Conservation (phyloP, 2,113 vertebrate species). For the Phalacrocorax carbo region DNA sequence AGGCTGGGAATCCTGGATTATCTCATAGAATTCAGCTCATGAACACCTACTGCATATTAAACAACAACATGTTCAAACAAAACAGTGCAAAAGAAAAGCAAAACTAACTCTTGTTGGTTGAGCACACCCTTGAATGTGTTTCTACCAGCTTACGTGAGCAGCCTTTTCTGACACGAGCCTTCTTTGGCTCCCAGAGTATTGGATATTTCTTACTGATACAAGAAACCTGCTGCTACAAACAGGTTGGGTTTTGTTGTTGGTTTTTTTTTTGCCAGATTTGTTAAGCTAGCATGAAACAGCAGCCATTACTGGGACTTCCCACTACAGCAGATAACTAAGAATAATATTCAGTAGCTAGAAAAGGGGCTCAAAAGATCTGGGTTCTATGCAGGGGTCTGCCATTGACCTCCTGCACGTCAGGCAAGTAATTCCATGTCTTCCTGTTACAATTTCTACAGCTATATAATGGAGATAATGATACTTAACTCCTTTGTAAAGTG, state of each 20-base stretch:
- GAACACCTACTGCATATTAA: neutral
- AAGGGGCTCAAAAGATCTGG: neutral
- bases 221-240: neutral
- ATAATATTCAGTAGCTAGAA: neutral
- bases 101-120: neutral
- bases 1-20: neutral
- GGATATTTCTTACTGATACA: neutral
- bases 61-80: neutral
- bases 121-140: neutral
- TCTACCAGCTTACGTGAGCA: neutral
- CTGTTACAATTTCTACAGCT: neutral
- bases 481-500: neutral
- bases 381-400: rapidly evolving
- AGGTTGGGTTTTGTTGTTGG: too few species aligned
- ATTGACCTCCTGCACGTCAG: neutral
- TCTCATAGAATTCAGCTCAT: neutral
- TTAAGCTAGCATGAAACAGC: neutral
- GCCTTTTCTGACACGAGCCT: neutral
- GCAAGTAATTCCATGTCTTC: neutral
- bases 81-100: neutral
- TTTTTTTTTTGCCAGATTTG: neutral
- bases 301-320: neutral
- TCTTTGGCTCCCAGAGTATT: neutral
- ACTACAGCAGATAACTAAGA: neutral
- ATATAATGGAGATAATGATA: neutral